Evolutionary conservation across 1,140 invertebrate species (phyloP).

Genomic region (Drosophila lowei): DNA sequence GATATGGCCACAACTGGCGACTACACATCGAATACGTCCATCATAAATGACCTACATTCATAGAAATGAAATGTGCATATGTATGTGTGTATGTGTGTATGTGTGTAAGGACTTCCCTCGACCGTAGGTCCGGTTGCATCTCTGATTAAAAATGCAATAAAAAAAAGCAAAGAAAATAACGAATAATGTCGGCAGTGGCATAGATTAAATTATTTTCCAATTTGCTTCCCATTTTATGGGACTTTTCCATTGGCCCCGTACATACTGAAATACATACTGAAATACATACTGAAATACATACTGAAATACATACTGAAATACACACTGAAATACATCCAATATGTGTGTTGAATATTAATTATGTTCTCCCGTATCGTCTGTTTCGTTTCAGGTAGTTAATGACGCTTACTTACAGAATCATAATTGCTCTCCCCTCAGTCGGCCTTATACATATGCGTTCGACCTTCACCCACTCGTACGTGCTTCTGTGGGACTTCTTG

Average conservation of each 20-base stretch:
- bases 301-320: too few relatives aligned
- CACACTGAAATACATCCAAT: too few relatives aligned
- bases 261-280: too few relatives aligned
- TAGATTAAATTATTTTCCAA: constrained; percentile 68
- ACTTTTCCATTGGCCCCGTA: neutral
- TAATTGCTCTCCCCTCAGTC: too few relatives aligned
- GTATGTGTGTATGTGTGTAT: too few relatives aligned
- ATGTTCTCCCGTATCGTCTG: constrained; percentile 4
- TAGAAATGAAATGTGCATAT: constrained; percentile 14
- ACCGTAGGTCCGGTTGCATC: constrained; percentile 27
- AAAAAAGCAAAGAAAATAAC: too few relatives aligned
- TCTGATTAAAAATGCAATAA: too few relatives aligned
- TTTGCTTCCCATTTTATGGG: constrained; percentile 26
- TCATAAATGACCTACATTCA: constrained; percentile 64
- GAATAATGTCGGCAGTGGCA: neutral
- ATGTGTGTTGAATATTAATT: too few relatives aligned
- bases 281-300: too few relatives aligned
- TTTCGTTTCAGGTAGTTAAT: constrained; percentile 57
- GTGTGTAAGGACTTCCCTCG: constrained; percentile 12
- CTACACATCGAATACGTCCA: constrained; percentile 29
- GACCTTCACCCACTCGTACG: too few relatives aligned
- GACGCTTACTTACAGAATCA: constrained; percentile 21
- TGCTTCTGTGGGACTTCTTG: too few relatives aligned
- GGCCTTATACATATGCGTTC: too few relatives aligned
- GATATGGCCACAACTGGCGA: constrained; percentile 40